Conservation (phyloP, 2,888 invertebrate genomes). For the Pomacea canaliculata region DNA sequence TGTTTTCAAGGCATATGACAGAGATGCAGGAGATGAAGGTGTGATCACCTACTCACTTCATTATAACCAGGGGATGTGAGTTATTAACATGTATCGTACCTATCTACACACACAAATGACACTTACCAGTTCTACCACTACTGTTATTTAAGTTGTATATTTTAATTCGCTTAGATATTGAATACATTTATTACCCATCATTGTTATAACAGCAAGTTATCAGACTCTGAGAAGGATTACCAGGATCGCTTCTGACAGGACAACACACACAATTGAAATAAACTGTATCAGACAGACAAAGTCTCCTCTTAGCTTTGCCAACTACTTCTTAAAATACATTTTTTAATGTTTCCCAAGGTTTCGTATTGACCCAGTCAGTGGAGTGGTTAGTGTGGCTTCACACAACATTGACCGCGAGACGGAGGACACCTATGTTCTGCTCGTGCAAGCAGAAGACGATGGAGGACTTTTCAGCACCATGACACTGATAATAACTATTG, state of each 20-base stretch:
- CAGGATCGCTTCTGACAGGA: too few relatives aligned
- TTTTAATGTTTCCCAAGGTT: constrained; percentile 71
- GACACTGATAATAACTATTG: constrained; percentile 52
- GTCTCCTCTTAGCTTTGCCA: too few relatives aligned
- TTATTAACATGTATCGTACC: background rate
- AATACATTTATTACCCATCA: too few relatives aligned
- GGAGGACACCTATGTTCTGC: constrained; percentile 83
- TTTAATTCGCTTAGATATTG: too few relatives aligned
- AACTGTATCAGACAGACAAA: too few relatives aligned
- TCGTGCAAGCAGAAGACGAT: constrained; percentile 84
- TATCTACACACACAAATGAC: too few relatives aligned
- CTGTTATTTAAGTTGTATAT: background rate
- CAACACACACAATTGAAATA: too few relatives aligned
- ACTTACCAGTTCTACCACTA: too few relatives aligned
- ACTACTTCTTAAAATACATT: too few relatives aligned
- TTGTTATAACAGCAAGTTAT: too few relatives aligned
- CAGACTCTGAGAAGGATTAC: too few relatives aligned
- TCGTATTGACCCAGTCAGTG: constrained; percentile 77
- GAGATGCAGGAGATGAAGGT: background rate
- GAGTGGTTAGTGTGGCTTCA: constrained; percentile 77
- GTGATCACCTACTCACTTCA: background rate
- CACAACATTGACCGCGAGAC: constrained; percentile 80
- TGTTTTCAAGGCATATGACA: background rate
- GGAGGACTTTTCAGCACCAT: constrained; percentile 73
- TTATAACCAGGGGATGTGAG: background rate